A percentile compares a stretch with the other conserved stretches of the same genome.
Conservation (phyloP, 2,113 vertebrate genomes). For the Thamnaconus septentrionalis region DNA sequence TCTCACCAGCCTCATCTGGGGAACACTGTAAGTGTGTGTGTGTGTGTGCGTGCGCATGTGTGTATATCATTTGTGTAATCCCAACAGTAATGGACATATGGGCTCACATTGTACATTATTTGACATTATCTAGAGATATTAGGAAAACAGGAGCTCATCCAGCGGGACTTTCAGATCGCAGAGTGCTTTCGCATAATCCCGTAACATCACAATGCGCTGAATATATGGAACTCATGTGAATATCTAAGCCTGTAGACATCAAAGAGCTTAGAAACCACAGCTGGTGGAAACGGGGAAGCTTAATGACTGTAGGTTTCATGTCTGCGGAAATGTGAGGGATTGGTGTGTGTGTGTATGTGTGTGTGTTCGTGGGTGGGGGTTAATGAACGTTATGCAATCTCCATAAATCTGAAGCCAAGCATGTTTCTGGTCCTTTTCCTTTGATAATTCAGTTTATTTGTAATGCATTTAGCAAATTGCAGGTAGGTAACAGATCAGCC, state of each 20-base stretch:
- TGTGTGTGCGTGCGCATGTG: not conserved
- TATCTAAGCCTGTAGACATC: constrained; percentile 36
- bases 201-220: constrained; percentile 29
- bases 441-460: not conserved
- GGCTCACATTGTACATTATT: constrained; percentile 1
- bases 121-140: constrained; percentile 37
- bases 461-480: not conserved
- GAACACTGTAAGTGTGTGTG: not conserved
- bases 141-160: constrained; percentile 47
- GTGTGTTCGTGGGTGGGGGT: not conserved
- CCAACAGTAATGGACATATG: constrained; percentile 20
- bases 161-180: constrained; percentile 15
- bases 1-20: not conserved
- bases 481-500: not conserved
- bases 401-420: not conserved
- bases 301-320: constrained; percentile 17
- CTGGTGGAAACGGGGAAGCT: constrained; percentile 22
- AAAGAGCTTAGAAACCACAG: constrained; percentile 41
- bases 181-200: constrained; percentile 46
- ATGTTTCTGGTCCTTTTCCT: constrained; percentile 4
- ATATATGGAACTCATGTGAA: constrained; percentile 37
- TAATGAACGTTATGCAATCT: constrained; percentile 30
- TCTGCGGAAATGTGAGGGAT: not conserved
- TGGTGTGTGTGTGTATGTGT: too few relatives aligned
- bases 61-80: constrained; percentile 21